Percentiles rank a stretch among this genome's conserved stretches.
phyloP scores from a whole-genome alignment of 2,113 vertebrate genomes.

The Rallus limicola region DNA sequence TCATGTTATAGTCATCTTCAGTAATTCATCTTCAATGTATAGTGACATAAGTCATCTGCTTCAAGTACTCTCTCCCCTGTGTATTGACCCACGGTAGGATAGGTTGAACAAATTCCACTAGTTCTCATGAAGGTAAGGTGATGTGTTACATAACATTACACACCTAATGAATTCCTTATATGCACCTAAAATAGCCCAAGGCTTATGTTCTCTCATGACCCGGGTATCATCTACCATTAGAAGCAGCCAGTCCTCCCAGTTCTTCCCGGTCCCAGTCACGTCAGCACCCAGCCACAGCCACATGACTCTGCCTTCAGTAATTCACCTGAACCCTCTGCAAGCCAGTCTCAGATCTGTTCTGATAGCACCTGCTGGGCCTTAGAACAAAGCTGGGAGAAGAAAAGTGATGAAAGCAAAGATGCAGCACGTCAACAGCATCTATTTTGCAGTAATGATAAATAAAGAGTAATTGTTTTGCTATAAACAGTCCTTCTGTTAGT shows the following conservation, averaged over 20 bases:
- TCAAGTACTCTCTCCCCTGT: not conserved
- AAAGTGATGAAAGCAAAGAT: not conserved
- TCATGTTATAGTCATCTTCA: not conserved
- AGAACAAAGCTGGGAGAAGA: not conserved
- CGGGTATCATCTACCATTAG: not conserved
- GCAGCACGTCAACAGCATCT: not conserved
- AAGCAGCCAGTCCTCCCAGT: slow-evolving; percentile 33
- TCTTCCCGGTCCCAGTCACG: not conserved
- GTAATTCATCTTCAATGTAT: not conserved
- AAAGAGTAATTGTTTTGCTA: not conserved
- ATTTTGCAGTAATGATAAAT: not conserved
- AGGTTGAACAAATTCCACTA: not conserved
- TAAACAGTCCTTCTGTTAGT: not conserved
- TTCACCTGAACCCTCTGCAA: not conserved
- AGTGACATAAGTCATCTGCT: not conserved
- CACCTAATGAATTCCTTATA: not conserved
- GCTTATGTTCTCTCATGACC: slow-evolving; percentile 1
- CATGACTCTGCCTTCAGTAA: not conserved
- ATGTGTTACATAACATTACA: not conserved
- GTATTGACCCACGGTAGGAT: not conserved
- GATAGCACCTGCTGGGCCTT: not conserved
- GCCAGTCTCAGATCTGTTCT: not conserved
- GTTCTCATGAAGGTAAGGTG: not conserved
- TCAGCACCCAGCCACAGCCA: slow-evolving; percentile 2
- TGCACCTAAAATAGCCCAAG: slow-evolving; percentile 1